A percentile compares a stretch with the other conserved stretches of the same genome.
phyloP scores from a whole-genome alignment of 2,113 vertebrate genomes.

The Psilopsiagon aymara region DNA sequence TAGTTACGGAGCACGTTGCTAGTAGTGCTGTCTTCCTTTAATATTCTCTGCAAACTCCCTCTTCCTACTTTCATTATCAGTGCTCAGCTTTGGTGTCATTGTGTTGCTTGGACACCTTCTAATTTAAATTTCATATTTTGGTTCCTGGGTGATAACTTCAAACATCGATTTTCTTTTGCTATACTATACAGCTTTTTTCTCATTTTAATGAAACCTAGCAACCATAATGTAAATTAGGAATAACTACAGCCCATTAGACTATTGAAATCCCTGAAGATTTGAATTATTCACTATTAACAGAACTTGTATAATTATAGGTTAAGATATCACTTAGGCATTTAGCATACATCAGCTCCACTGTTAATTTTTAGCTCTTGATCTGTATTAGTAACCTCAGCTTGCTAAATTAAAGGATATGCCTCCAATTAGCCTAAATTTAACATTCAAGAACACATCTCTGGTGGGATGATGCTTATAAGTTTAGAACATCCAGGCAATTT shows the following conservation, averaged over 20 bases:
- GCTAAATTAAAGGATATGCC: conserved; percentile 70
- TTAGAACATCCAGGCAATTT: conserved; percentile 61
- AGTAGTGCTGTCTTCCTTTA: not conserved
- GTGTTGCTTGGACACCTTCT: conserved; percentile 57
- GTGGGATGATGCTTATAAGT: conserved; percentile 45
- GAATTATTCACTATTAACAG: conserved; percentile 70
- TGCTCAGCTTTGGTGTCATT: not conserved
- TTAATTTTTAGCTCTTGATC: conserved; percentile 68
- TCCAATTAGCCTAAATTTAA: conserved; percentile 73
- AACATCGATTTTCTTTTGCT: conserved; percentile 49
- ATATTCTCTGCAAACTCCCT: not conserved
- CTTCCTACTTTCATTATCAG: conserved; percentile 1
- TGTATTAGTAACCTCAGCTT: conserved; percentile 68
- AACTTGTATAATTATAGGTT: conserved; percentile 71
- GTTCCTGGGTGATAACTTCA: conserved; percentile 53
- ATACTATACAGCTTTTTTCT: not conserved
- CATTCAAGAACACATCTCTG: conserved; percentile 64
- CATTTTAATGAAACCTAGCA: conserved; percentile 68
- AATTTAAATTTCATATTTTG: conserved; percentile 66
- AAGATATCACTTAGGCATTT: conserved; percentile 64
- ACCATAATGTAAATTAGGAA: conserved; percentile 59
- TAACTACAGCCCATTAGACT: conserved; percentile 54
- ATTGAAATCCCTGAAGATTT: conserved; percentile 47
- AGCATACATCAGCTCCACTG: conserved; percentile 57
- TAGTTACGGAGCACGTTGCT: not conserved